Evolutionary conservation across 2,888 invertebrate species (phyloP), one percentile per base, ranked within the genome.

Genomic region (Quadroppia sp.): DNA sequence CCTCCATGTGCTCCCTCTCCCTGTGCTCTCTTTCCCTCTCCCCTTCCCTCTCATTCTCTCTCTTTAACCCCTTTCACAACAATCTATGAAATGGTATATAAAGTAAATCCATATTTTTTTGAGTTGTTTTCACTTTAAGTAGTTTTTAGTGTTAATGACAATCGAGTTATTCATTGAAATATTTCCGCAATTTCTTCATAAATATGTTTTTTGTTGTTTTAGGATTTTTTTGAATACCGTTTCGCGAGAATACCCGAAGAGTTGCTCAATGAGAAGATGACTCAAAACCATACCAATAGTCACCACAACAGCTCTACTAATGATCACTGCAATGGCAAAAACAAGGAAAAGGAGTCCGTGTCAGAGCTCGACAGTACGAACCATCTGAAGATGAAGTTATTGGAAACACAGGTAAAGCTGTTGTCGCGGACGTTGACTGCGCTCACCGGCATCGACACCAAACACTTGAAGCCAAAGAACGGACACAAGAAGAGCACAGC

Each of bases 171-270:
- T 59, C 2, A 59, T 59, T 59, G 25, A 28, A 1, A 50, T 36
- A 7, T 59, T 69, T 28, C 28, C 40, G 36, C 9, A 36, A 4
- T 36, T 36, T 36, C 4, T 56, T 56, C 15, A 23, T 67, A 2
- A 67, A 23, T 30, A 30, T 30, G 25, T 40, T n/a, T n/a, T n/a
- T n/a, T n/a, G n/a, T n/a, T n/a, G n/a, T n/a, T n/a, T n/a, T n/a
- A 73, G 73, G 74, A 74, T 20, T 53, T 25, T 30, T 74, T 74
- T 36, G 74, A 74, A 42, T 74, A 74, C 40, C 69, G 45, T 28
- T 74, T 42, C 45, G 70, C 74, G 4, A 69, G 28, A 13, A 45
- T 70, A 70, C 74, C 74, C 1, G 74, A 74, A 25, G 74, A 74
- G 20, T 53, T 50, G 45, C 59, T 71, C 17, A 48, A 53, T 9